phyloP scores from a whole-genome alignment of 2,888 invertebrate genomes.

The Philhelius pedissequus region DNA sequence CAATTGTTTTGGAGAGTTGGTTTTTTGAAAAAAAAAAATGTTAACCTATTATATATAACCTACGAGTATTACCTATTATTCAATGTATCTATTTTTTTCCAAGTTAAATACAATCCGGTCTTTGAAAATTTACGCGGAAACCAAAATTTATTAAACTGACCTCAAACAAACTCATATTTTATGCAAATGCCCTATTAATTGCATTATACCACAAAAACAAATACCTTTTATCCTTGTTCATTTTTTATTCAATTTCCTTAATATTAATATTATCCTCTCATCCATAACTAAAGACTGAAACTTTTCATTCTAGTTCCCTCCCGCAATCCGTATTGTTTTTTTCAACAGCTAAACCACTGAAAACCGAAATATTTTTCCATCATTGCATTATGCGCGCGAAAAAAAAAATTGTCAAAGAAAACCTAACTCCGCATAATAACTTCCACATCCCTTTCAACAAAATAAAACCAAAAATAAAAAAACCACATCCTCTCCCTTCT shows the following conservation, averaged over 20 bases:
- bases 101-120: too few species aligned
- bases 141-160: too few species aligned
- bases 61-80: too few species aligned
- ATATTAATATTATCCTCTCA: neutral
- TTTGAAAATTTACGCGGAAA: too few species aligned
- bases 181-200: too few species aligned
- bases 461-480: neutral
- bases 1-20: too few species aligned
- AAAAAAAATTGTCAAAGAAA: neutral
- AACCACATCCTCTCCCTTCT: neutral
- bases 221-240: neutral
- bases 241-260: neutral
- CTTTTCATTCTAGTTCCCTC: neutral
- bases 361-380: constrained; percentile 42
- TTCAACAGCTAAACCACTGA: neutral
- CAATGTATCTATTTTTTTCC: too few species aligned
- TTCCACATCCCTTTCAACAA: neutral
- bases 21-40: too few species aligned
- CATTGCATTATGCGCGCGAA: neutral
- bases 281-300: neutral
- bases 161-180: too few species aligned
- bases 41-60: too few species aligned
- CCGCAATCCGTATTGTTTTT: neutral
- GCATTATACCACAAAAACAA: too few species aligned
- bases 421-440: constrained; percentile 20